Conservation (phyloP, 2,797 vertebrate genomes). For the Hapalemur alaotrensis region DNA sequence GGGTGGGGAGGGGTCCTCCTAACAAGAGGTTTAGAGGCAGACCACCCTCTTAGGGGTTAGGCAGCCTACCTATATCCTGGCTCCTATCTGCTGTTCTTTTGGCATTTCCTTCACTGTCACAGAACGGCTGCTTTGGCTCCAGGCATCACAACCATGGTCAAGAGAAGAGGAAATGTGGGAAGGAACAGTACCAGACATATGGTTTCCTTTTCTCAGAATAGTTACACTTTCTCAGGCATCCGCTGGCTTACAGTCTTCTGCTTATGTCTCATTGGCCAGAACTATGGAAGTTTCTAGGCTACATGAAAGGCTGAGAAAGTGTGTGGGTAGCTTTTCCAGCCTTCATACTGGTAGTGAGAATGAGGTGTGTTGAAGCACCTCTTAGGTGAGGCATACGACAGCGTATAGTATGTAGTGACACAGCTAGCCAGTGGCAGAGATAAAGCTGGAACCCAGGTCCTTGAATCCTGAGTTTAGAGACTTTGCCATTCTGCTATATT, state of each 20-base stretch:
- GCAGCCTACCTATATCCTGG: neutral
- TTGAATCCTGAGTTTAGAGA: neutral
- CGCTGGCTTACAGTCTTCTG: neutral
- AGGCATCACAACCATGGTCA: neutral
- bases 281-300: neutral
- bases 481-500: neutral
- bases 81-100: neutral
- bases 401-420: neutral
- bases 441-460: neutral
- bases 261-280: neutral
- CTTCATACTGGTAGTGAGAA: neutral
- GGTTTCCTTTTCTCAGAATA: neutral
- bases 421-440: neutral
- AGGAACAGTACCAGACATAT: neutral
- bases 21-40: neutral
- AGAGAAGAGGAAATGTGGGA: neutral
- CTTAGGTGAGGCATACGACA: neutral
- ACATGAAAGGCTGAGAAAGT: neutral
- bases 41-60: neutral
- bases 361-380: neutral
- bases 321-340: neutral
- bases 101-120: slow-evolving; percentile 18
- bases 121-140: slow-evolving; percentile 6
- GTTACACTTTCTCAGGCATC: neutral
- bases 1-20: neutral